Percentiles rank a stretch among this genome's conserved stretches.
Conservation (phyloP, 2,888 invertebrate genomes). For the Lapara coniferarum region DNA sequence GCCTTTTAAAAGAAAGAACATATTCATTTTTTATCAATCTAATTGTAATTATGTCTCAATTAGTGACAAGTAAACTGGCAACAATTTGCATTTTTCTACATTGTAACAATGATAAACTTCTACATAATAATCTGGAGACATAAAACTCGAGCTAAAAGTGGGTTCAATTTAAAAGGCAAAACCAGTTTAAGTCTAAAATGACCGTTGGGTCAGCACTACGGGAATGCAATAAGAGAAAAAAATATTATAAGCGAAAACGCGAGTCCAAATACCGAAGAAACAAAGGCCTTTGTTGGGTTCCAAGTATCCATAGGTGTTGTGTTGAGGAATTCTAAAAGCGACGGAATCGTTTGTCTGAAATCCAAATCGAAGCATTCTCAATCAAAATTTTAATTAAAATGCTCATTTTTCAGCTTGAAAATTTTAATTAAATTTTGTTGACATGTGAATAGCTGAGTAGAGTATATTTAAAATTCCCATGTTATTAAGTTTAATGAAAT, state of each 20-base stretch:
- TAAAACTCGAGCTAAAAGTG: conserved; percentile 41
- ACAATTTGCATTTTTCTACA: too few species aligned
- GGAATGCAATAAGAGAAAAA: conserved; percentile 77
- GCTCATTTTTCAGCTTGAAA: background rate
- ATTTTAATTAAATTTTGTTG: conserved; percentile 5
- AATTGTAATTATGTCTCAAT: too few species aligned
- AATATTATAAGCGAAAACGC: conserved; percentile 59
- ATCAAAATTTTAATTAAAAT: conserved; percentile 36
- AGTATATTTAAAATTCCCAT: background rate
- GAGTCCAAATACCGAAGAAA: conserved; percentile 60
- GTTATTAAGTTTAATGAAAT: background rate
- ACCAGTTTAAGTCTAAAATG: conserved; percentile 70
- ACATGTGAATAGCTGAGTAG: background rate
- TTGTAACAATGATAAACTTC: background rate
- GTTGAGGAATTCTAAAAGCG: conserved; percentile 77
- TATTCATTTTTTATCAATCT: too few species aligned
- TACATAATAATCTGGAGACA: conserved; percentile 8
- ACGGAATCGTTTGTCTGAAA: conserved; percentile 37
- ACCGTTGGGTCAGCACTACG: conserved; percentile 70
- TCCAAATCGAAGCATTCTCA: conserved; percentile 38
- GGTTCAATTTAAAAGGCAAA: conserved; percentile 50
- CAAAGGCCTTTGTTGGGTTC: conserved; percentile 82
- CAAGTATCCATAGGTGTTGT: conserved; percentile 73
- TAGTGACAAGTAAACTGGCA: too few species aligned
- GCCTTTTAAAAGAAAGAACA: too few species aligned